Evolutionary conservation across 2,113 vertebrate species (phyloP).

Genomic region (Neopipo cinnamomea): DNA sequence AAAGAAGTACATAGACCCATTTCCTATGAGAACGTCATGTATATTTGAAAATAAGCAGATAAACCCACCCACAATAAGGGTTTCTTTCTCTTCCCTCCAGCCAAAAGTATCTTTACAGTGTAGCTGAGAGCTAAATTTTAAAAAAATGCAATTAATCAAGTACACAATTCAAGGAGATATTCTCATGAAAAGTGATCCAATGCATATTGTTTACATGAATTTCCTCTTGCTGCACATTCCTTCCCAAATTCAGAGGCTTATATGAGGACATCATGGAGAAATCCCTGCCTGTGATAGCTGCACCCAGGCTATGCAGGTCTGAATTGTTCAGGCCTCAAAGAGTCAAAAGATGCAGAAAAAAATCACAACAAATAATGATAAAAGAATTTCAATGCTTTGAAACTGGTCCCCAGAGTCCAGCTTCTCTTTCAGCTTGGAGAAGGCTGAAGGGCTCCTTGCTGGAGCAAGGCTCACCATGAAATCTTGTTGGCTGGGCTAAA

Average conservation of each 20-base stretch:
- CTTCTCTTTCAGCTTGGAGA: background rate
- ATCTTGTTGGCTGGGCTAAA: background rate
- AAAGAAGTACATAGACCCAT: background rate
- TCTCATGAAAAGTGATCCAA: background rate
- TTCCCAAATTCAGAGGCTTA: background rate
- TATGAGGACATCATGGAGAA: background rate
- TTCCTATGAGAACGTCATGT: background rate
- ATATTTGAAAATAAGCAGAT: background rate
- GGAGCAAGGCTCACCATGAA: background rate
- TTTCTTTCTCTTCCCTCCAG: background rate
- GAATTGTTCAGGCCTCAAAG: background rate
- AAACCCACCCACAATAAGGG: background rate
- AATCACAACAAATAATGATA: background rate
- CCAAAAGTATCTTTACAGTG: background rate
- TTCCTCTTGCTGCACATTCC: background rate
- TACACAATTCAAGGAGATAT: background rate
- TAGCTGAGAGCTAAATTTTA: background rate
- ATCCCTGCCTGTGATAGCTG: background rate
- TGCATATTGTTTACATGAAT: background rate
- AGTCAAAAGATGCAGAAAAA: background rate
- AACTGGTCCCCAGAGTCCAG: background rate
- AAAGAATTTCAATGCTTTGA: background rate
- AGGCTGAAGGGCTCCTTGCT: background rate
- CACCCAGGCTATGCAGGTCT: background rate
- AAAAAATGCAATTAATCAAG: background rate